Conservation (phyloP, 2,888 invertebrate genomes). For the Hetaerina titia region DNA sequence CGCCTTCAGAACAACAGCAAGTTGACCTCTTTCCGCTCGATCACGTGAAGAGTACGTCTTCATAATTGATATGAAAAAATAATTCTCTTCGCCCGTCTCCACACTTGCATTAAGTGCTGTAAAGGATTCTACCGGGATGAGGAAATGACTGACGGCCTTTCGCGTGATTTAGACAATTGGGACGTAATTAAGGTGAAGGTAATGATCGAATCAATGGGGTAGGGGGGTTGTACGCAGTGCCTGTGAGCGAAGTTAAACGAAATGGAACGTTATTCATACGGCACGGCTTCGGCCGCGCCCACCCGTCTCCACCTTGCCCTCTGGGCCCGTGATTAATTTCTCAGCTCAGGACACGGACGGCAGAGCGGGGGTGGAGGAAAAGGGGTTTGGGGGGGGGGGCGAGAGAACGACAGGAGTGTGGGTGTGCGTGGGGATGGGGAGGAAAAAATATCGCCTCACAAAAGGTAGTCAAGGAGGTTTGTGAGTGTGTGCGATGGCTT, state of each 20-base stretch:
- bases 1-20: too few species aligned
- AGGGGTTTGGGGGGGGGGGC: neutral
- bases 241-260: constrained; percentile 10
- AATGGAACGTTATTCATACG: constrained; percentile 62
- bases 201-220: neutral
- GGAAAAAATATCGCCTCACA: constrained; percentile 3
- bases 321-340: constrained; percentile 61
- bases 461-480: constrained; percentile 55
- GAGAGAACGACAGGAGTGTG: neutral
- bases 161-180: too few species aligned
- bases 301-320: constrained; percentile 40
- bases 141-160: too few species aligned
- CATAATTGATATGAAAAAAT: too few species aligned
- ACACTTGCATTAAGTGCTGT: too few species aligned
- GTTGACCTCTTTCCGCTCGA: too few species aligned
- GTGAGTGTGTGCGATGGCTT: constrained; percentile 51
- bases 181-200: neutral
- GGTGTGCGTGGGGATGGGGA: neutral
- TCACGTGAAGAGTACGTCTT: too few species aligned
- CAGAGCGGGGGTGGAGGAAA: neutral
- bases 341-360: neutral
- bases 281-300: constrained; percentile 51
- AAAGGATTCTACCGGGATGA: too few species aligned
- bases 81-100: too few species aligned
- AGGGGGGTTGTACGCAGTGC: neutral